Conservation (phyloP, 2,888 invertebrate genomes). For the Drosophila differens region DNA sequence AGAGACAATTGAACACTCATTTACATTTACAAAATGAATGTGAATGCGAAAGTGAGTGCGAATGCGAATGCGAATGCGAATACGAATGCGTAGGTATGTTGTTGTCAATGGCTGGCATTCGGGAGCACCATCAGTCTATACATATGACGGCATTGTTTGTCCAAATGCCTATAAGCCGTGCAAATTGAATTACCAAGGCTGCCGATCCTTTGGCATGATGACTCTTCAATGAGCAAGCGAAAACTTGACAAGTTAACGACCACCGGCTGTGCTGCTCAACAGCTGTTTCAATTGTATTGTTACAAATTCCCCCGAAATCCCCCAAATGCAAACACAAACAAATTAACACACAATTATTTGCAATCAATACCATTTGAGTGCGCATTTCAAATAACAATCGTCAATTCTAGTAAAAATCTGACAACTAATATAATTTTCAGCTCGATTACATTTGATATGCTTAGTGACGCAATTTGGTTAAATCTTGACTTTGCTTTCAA, state of each 20-base stretch:
- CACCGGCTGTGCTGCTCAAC: constrained; percentile 5
- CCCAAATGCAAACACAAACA: constrained; percentile 35
- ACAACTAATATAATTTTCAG: background rate
- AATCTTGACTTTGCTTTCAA: background rate
- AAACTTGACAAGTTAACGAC: constrained; percentile 33
- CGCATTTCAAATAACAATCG: background rate
- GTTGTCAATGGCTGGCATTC: constrained; percentile 34
- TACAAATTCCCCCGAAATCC: constrained; percentile 40
- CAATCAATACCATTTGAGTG: constrained; percentile 10
- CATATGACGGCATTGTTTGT: constrained; percentile 51
- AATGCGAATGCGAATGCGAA: background rate
- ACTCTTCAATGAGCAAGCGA: constrained; percentile 44
- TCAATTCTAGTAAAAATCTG: background rate
- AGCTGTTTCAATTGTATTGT: constrained; percentile 35
- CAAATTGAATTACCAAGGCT: constrained; percentile 63
- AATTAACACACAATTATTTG: constrained; percentile 45
- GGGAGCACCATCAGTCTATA: constrained; percentile 22
- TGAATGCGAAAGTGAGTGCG: constrained; percentile 18
- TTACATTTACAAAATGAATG: constrained; percentile 60
- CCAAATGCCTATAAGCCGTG: constrained; percentile 59
- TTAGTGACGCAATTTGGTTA: background rate
- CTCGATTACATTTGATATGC: background rate
- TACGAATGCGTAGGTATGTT: constrained; percentile 35
- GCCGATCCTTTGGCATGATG: constrained; percentile 39
- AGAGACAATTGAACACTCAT: constrained; percentile 67